phyloP scores from a whole-genome alignment of 1,140 invertebrate species.

The Drosophila neocordata region DNA sequence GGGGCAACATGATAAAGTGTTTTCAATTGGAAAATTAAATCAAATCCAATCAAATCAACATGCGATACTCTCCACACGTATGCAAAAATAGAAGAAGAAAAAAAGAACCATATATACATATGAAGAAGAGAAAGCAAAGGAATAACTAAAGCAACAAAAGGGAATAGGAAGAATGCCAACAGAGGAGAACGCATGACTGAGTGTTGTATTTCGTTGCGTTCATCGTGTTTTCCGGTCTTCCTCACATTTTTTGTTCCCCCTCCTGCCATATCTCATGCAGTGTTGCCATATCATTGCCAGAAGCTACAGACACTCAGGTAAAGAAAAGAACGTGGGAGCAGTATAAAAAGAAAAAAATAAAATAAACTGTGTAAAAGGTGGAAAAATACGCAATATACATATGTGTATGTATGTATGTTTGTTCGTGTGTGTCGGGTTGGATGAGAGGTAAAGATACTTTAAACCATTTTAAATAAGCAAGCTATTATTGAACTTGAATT shows the following conservation, averaged over 20 bases:
- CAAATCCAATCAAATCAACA: constrained; percentile 80
- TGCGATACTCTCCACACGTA: constrained; percentile 49
- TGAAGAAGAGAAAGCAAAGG: neutral
- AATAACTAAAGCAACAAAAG: constrained; percentile 2
- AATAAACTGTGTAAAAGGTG: constrained; percentile 12
- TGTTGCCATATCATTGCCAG: constrained; percentile 63
- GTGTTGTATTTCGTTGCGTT: constrained; percentile 33
- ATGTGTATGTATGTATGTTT: neutral
- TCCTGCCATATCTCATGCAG: constrained; percentile 38
- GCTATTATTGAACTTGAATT: neutral
- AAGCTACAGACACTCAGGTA: constrained; percentile 31
- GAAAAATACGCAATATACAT: too few relatives aligned
- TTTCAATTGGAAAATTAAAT: constrained; percentile 81
- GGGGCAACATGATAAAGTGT: constrained; percentile 72
- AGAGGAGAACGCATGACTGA: constrained; percentile 60
- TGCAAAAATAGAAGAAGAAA: constrained; percentile 32
- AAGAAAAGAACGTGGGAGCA: neutral
- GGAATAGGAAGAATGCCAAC: constrained; percentile 34
- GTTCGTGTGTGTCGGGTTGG: neutral
- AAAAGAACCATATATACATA: neutral
- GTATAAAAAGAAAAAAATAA: neutral
- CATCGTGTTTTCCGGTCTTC: constrained; percentile 8
- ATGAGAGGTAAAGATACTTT: neutral
- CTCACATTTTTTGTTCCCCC: neutral
- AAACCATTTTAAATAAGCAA: neutral